phyloP scores from a whole-genome alignment of 2,113 vertebrate species.

The Oreochromis spilurus region DNA sequence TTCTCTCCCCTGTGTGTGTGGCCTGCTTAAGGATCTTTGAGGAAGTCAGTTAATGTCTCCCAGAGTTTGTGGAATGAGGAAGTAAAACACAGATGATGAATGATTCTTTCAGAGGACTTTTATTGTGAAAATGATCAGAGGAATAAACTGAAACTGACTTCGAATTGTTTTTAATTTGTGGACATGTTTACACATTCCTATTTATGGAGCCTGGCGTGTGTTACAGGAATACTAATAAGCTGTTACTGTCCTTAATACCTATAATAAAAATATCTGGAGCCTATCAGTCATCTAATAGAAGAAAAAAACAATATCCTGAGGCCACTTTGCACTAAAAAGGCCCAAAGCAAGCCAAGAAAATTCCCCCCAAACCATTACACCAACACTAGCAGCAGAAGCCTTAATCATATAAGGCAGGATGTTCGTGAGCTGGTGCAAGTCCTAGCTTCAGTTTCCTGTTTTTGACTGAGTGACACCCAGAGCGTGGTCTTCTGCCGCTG shows the following conservation, averaged over 20 bases:
- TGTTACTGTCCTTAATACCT: background rate
- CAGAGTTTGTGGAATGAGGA: background rate
- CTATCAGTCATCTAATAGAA: background rate
- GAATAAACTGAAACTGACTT: background rate
- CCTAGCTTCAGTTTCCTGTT: background rate
- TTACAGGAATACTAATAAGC: background rate
- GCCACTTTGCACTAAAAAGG: background rate
- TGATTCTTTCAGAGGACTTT: background rate
- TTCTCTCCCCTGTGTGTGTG: background rate
- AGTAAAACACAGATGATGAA: background rate
- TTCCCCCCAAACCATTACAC: background rate
- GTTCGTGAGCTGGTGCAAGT: background rate
- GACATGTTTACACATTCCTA: background rate
- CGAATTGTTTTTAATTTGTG: background rate
- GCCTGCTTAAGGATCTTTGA: background rate
- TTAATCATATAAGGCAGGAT: background rate
- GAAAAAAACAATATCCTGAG: background rate
- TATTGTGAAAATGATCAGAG: background rate
- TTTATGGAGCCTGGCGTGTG: background rate
- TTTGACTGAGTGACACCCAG: background rate
- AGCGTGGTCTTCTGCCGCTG: background rate
- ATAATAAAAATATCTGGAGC: background rate
- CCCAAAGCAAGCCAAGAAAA: background rate
- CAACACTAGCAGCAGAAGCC: background rate
- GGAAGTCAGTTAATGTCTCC: background rate